A percentile compares a stretch with the other conserved stretches of the same genome.
Conservation (phyloP, 2,888 invertebrate species). For the Troides oblongomaculatus region DNA sequence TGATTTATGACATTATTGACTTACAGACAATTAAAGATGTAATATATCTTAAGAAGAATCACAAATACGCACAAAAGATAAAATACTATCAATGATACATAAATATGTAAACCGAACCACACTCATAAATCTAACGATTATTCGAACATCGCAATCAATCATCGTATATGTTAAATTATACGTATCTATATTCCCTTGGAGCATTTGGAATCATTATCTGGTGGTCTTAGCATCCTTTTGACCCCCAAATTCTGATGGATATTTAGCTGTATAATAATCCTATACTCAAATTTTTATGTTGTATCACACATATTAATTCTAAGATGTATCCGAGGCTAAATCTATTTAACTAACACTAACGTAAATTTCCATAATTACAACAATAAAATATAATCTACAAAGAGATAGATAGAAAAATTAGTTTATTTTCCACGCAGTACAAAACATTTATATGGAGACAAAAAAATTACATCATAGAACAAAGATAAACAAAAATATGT, state of each 20-base stretch:
- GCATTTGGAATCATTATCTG: slow-evolving; percentile 1
- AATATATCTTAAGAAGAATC: not conserved
- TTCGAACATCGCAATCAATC: slow-evolving; percentile 7
- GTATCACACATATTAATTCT: not conserved
- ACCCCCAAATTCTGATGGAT: not conserved
- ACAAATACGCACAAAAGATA: slow-evolving; percentile 1
- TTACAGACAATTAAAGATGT: no score
- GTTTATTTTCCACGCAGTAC: no score
- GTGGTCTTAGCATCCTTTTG: slow-evolving; percentile 2
- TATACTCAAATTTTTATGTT: not conserved
- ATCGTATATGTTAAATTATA: slow-evolving; percentile 1
- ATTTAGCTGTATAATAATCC: not conserved
- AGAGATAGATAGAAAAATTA: no score
- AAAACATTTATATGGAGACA: no score
- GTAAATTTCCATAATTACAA: no score
- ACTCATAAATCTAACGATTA: not conserved
- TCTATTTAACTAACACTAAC: no score
- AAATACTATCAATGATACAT: slow-evolving; percentile 1
- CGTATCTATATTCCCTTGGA: not conserved
- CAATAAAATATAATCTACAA: no score
- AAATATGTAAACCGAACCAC: not conserved
- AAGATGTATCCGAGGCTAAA: no score
- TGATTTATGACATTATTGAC: no score
- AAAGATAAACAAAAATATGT: no score
- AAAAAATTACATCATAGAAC: no score